Evolutionary conservation across 2,888 invertebrate species (phyloP), one percentile per base, ranked within the genome.

Genomic region (Chalcis sispes): DNA sequence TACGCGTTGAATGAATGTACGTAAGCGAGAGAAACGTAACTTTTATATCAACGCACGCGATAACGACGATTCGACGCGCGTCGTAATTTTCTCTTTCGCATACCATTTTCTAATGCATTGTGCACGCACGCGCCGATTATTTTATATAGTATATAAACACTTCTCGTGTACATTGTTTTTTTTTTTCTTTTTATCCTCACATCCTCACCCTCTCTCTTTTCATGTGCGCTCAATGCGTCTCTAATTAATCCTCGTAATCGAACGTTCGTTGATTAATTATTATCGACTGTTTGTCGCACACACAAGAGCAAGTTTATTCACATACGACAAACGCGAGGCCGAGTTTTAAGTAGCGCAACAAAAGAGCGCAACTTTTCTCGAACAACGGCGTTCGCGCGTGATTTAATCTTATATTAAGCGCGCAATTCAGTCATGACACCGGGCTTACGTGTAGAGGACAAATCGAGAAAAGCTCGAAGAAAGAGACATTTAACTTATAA

Each of bases 241-340:
- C n/a, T 20, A 64, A 58, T 65, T 72, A 65, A 59, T 58, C 64
- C 18, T 25, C 50, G 58, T 27, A 50, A 72, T 66, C 66, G 65
- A 27, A 52, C 73, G 73, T 59, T n/a, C 58, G 61, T 66, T 59
- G 59, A 66, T 66, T 66, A 48, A 61, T 65, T 46, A 72, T 72
- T 46, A 36, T n/a, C n/a, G n/a, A n/a, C n/a, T n/a, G n/a, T n/a
- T n/a, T n/a, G n/a, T n/a, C n/a, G n/a, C n/a, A n/a, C n/a, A n/a
- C n/a, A n/a, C n/a, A n/a, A n/a, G n/a, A n/a, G n/a, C n/a, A n/a
- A n/a, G n/a, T n/a, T n/a, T n/a, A n/a, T n/a, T n/a, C n/a, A n/a
- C n/a, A n/a, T n/a, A n/a, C 15, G 5, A 40, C 18, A 1, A 32
- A 20, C 27, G 29, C n/a, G 32, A n/a, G n/a, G n/a, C n/a, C n/a